Evolutionary conservation across 2,113 vertebrate species (phyloP).

Genomic region (Aegypius monachus): DNA sequence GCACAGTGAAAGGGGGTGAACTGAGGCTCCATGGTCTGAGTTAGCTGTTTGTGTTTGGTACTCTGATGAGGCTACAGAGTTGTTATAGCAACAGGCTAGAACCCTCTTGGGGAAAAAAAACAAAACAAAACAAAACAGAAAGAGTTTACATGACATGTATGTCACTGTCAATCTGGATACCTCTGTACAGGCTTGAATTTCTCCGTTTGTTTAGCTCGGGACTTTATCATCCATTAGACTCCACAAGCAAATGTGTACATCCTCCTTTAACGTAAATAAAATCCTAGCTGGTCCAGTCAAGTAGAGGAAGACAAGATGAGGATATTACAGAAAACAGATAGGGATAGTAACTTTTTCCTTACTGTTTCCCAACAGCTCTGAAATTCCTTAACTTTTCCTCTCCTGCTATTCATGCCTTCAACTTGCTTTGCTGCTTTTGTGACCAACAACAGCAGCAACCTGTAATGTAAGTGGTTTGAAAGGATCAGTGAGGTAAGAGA

Average conservation of each 20-base stretch:
- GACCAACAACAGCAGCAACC: neutral
- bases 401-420: neutral
- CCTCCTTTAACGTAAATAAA: neutral
- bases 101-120: neutral
- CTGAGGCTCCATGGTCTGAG: neutral
- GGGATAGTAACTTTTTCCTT: neutral
- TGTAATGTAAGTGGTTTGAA: neutral
- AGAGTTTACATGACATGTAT: neutral
- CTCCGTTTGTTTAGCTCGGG: neutral
- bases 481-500: neutral
- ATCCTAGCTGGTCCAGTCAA: neutral
- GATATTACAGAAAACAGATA: neutral
- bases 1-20: neutral
- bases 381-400: neutral
- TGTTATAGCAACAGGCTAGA: slow-evolving; percentile 2
- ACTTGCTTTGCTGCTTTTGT: neutral
- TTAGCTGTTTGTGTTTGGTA: neutral
- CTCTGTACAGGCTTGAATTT: neutral
- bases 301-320: neutral
- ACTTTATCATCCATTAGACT: neutral
- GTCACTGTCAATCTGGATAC: neutral
- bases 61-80: neutral
- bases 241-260: neutral
- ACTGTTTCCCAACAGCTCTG: neutral
- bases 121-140: neutral